Evolutionary conservation across 2,888 invertebrate species (phyloP).

Genomic region (Melipona beecheii): DNA sequence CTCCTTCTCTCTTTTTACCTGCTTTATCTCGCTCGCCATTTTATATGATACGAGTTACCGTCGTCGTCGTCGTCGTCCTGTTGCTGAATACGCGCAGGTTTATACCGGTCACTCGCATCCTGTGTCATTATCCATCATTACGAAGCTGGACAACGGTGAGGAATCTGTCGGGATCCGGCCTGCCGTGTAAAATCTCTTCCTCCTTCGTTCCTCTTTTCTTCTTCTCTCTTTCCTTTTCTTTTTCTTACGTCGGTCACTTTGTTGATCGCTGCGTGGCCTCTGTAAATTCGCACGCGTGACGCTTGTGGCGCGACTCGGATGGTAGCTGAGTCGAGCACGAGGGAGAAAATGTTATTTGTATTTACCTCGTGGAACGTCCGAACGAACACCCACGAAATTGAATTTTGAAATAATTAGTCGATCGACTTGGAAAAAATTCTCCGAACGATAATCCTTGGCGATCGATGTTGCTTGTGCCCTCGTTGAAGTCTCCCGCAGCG

Average conservation of each 20-base stretch:
- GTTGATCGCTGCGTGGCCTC: constrained; percentile 22
- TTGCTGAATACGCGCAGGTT: constrained; percentile 41
- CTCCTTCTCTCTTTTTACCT: constrained; percentile 29
- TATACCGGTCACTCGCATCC: constrained; percentile 66
- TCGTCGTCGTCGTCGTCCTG: constrained; percentile 49
- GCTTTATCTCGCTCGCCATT: constrained; percentile 45
- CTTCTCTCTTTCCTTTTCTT: constrained; percentile 17
- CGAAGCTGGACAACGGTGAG: constrained; percentile 65
- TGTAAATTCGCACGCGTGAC: constrained; percentile 39
- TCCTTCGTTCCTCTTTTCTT: constrained; percentile 19
- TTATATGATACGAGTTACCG: constrained; percentile 64
- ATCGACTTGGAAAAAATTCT: neutral
- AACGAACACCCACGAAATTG: neutral
- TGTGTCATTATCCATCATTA: constrained; percentile 72
- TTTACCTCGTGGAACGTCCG: neutral
- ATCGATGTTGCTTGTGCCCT: neutral
- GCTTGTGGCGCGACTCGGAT: constrained; percentile 2
- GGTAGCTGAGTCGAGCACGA: neutral
- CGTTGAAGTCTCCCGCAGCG: constrained; percentile 20
- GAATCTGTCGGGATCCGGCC: constrained; percentile 51
- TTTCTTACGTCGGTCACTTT: constrained; percentile 10
- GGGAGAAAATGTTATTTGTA: neutral
- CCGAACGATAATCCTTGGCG: neutral
- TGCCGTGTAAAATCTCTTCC: constrained; percentile 57
- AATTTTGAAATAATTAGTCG: neutral